Evolutionary conservation across 2,888 invertebrate species (phyloP), one percentile per base, ranked within the genome.

Genomic region (Odontothrips loti): DNA sequence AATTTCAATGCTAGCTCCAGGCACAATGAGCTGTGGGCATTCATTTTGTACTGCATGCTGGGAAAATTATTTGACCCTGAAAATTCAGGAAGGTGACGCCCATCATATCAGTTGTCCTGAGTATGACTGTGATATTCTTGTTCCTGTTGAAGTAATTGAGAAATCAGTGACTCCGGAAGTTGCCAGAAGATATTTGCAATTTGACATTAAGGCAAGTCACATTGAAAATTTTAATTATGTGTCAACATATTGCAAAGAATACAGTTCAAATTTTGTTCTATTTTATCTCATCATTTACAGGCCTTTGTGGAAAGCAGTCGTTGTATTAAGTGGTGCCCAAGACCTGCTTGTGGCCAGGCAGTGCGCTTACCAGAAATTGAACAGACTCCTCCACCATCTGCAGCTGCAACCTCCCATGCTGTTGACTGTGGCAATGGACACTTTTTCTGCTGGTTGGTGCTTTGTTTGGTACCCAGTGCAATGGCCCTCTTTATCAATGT

Each of bases 341-440:
- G 89, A 84, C 90, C 92, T 47, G 92, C 91, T 17, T 93, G 93
- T 86, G 91, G 91, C 8, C 87, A 91, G 83, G 92, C 92, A 12
- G 92, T 93, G 0, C 88, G 90, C 82, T 86, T 92, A 79, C 92
- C 92, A 10, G 91, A 91, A 85, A 88, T 88, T 15, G 90, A 90
- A 84, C 87, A 89, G 84, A 85, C 83, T 83, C 82, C 83, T 78
- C 85, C 84, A 20, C 81, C 82, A 80, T 80, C 83, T 34, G 80
- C 80, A 23, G 79, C 80, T 15, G 82, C 82, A 68, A 89, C 90
- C 15, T 90, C 91, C 1, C 90, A 91, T 84, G 91, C 92, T 9
- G 92, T 93, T 27, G 92, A 92, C 86, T 93, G 92, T 86, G 92
- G 92, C n/a, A 91, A 90, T 85, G 91, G 91, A 15, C 93, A 93